Evolutionary conservation across 2,113 vertebrate species (phyloP).

Genomic region (Prionailurus viverrinus): DNA sequence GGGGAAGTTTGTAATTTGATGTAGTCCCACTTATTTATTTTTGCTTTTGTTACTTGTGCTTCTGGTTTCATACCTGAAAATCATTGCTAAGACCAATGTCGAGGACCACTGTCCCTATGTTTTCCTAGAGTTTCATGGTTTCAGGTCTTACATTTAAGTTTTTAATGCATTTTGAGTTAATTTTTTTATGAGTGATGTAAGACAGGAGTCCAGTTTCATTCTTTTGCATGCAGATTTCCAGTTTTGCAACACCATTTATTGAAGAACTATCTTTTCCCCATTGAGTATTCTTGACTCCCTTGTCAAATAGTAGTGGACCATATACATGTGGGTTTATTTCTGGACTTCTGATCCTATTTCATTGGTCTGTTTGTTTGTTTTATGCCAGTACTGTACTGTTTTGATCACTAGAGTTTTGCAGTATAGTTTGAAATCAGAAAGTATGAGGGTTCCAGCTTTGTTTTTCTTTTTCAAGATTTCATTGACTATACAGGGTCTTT

Average conservation of each 20-base stretch:
- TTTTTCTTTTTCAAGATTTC: background rate
- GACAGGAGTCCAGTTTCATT: background rate
- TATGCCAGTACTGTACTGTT: background rate
- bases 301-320: background rate
- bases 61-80: background rate
- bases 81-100: background rate
- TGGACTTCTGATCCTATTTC: background rate
- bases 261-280: background rate
- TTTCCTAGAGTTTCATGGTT: background rate
- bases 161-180: background rate
- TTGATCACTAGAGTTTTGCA: background rate
- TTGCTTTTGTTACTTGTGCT: background rate
- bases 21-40: background rate
- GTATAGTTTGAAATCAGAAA: background rate
- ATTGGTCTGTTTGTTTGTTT: background rate
- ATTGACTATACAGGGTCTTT: background rate
- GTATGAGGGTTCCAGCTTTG: background rate
- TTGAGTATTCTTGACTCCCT: background rate
- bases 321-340: background rate
- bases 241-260: background rate
- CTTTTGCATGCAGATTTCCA: background rate
- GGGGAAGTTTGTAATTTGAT: background rate
- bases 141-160: too few species aligned
- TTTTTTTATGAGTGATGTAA: background rate
- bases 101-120: background rate